Percentiles rank a stretch among this genome's conserved stretches.
Evolutionary conservation across 2,797 vertebrate species (phyloP).

Genomic region (Halcyon smyrnensis): DNA sequence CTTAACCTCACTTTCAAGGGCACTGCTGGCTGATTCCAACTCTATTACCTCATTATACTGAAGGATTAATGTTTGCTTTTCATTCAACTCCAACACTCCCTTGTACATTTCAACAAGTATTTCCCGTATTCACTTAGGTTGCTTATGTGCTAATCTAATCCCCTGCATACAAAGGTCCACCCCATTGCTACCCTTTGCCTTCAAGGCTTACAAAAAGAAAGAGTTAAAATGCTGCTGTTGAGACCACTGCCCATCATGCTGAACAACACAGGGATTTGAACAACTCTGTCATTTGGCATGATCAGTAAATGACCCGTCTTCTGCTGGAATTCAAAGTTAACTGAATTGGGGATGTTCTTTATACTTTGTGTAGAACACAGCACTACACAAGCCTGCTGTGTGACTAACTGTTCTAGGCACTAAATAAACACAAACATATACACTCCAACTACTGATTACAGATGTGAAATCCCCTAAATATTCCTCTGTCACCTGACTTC

Average conservation of each 20-base stretch:
- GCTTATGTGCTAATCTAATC: not conserved
- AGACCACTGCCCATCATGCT: not conserved
- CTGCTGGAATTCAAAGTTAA: not conserved
- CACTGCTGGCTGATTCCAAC: not conserved
- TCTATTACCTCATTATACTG: not conserved
- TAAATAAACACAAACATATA: not conserved
- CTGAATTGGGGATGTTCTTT: not conserved
- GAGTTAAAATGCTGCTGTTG: not conserved
- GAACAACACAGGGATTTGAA: not conserved
- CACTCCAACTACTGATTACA: not conserved
- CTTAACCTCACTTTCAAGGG: conserved; percentile 5
- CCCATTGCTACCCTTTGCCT: not conserved
- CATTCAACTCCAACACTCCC: not conserved
- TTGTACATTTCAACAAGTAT: not conserved
- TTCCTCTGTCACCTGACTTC: not conserved
- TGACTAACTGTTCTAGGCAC: not conserved
- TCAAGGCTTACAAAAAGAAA: not conserved
- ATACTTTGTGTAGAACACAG: not conserved
- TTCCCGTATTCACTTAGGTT: not conserved
- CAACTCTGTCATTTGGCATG: not conserved
- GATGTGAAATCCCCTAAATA: not conserved
- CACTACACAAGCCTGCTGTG: not conserved
- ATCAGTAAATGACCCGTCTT: not conserved
- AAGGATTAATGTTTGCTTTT: not conserved
- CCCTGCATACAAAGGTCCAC: not conserved